A percentile compares a stretch with the other conserved stretches of the same genome.
These are phyloP conservation scores for Loris lydekkerianus DNA, from an alignment of 2,797 vertebrate genomes.

Conservation along the genomic window DNA sequence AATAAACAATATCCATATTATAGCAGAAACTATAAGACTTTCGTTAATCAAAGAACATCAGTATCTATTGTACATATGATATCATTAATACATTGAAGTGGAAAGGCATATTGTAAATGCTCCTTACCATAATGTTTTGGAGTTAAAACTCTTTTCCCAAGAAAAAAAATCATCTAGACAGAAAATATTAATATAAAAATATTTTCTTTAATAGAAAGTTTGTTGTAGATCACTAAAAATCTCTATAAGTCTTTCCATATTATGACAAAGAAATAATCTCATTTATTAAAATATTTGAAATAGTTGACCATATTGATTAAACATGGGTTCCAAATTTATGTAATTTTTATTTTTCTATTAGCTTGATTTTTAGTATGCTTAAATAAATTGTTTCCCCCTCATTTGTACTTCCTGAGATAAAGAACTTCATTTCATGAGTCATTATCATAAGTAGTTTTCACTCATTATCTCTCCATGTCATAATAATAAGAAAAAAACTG, in stretches of 20 bases:
- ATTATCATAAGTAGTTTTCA: constrained; percentile 14
- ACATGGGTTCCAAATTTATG: neutral
- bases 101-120: neutral
- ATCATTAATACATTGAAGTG: neutral
- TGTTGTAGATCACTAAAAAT: neutral
- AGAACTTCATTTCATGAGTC: neutral
- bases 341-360: neutral
- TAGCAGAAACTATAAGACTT: neutral
- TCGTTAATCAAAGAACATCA: neutral
- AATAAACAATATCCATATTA: neutral
- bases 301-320: neutral
- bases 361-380: neutral
- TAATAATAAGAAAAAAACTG: neutral
- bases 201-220: neutral
- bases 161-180: neutral
- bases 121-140: neutral
- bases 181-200: neutral
- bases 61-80: neutral
- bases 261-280: neutral
- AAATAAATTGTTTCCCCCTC: neutral
- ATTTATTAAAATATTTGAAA: neutral
- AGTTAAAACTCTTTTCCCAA: neutral
- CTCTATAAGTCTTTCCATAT: neutral
- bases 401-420: neutral
- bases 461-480: neutral